Conservation (phyloP, 2,888 invertebrate species). For the Lepeophtheirus nordmannii region DNA sequence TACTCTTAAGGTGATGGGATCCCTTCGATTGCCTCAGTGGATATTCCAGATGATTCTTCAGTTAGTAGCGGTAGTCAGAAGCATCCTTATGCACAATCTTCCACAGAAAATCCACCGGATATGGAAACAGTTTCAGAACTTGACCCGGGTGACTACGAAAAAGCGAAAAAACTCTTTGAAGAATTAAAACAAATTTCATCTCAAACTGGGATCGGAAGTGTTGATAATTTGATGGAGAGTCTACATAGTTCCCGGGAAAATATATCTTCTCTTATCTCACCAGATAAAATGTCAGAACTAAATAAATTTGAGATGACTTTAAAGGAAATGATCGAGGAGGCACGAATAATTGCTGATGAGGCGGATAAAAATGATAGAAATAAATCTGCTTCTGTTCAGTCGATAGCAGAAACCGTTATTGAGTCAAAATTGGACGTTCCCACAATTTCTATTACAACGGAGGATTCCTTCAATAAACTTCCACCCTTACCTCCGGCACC, state of each 20-base stretch:
- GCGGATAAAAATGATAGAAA: background rate
- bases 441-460: background rate
- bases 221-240: constrained; percentile 18
- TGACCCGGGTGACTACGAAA: background rate
- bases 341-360: constrained; percentile 11
- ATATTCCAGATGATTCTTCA: background rate
- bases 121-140: background rate
- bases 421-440: background rate
- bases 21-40: constrained; percentile 20
- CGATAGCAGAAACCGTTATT: constrained; percentile 20
- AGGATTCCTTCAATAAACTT: background rate
- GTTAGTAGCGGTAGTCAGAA: background rate
- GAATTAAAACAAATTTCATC: constrained; percentile 11
- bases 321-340: constrained; percentile 24
- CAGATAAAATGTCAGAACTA: constrained; percentile 19
- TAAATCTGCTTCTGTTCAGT: constrained; percentile 18
- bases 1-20: constrained; percentile 18
- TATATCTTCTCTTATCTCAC: constrained; percentile 12
- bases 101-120: background rate
- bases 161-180: constrained; percentile 14
- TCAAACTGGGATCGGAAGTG: constrained; percentile 15
- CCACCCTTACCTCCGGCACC: background rate
- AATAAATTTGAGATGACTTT: constrained; percentile 22
- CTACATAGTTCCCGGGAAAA: background rate
- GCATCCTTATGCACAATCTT: background rate